These are phyloP conservation scores for Rousettus leschenaultii DNA, from an alignment of 2,113 vertebrate species.

Conservation along the genomic window DNA sequence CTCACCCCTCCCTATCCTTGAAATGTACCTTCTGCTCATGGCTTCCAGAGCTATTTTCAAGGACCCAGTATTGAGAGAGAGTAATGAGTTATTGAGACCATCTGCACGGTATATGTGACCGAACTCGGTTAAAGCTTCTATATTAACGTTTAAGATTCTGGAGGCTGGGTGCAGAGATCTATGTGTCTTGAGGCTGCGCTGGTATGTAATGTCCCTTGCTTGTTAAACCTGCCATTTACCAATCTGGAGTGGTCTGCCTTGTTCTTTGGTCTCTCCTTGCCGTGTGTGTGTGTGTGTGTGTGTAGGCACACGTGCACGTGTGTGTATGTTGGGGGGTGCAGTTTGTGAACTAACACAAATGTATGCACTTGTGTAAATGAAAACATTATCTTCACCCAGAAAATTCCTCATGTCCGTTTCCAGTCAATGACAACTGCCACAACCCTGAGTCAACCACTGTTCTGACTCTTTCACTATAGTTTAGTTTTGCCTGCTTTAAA, in stretches of 20 bases:
- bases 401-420: neutral
- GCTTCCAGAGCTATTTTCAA: neutral
- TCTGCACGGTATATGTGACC: neutral
- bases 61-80: neutral
- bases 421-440: neutral
- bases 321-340: neutral
- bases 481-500: neutral
- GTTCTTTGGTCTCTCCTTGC: neutral
- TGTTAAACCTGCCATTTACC: neutral
- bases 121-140: neutral
- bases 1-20: neutral
- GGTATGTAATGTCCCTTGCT: neutral
- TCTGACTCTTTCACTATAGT: neutral
- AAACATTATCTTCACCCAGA: neutral
- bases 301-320: too few species aligned
- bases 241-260: neutral
- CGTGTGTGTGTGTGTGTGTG: neutral
- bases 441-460: neutral
- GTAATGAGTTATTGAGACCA: neutral
- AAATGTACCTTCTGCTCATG: neutral
- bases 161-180: neutral
- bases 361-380: neutral
- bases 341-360: neutral
- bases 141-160: neutral
- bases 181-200: neutral